Conservation (phyloP, 2,888 invertebrate genomes). For the Ectemnius continuus region DNA sequence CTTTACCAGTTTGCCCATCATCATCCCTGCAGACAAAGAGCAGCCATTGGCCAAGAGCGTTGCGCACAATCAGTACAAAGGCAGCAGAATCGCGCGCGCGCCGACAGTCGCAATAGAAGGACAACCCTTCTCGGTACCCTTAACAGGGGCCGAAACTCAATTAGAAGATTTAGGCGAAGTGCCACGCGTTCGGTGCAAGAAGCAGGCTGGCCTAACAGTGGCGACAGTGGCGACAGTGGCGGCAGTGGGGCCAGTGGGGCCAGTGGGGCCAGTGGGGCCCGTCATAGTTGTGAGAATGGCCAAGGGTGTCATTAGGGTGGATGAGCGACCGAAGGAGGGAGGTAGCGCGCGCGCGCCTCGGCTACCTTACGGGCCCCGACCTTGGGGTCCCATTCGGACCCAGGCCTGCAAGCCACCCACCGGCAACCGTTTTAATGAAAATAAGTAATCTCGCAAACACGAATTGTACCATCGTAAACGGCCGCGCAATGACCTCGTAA, state of each 20-base stretch:
- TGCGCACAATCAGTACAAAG: too few relatives aligned
- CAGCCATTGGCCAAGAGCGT: too few relatives aligned
- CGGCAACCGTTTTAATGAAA: conserved; percentile 72
- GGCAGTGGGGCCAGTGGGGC: background rate
- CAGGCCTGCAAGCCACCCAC: conserved; percentile 55
- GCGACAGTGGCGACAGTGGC: background rate
- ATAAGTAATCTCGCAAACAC: conserved; percentile 75
- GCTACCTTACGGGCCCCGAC: conserved; percentile 53
- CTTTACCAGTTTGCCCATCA: too few relatives aligned
- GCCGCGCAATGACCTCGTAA: conserved; percentile 69
- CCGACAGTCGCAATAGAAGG: too few relatives aligned
- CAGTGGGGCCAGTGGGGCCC: background rate
- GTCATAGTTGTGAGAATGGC: conserved; percentile 1
- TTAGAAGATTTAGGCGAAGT: background rate
- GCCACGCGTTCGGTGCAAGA: conserved; percentile 4
- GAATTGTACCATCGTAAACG: conserved; percentile 73
- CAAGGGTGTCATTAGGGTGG: conserved; percentile 26
- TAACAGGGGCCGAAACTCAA: too few relatives aligned
- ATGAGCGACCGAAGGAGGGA: conserved; percentile 11
- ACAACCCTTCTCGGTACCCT: too few relatives aligned
- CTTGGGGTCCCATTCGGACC: conserved; percentile 43
- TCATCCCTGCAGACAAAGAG: too few relatives aligned
- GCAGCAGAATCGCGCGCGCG: too few relatives aligned
- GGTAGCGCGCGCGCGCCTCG: conserved; percentile 9
- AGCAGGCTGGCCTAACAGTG: conserved; percentile 7